Percentiles rank a stretch among this genome's conserved stretches.
These are phyloP conservation scores for Echiichthys vipera DNA, from an alignment of 2,797 vertebrate genomes.

Conservation along the genomic window DNA sequence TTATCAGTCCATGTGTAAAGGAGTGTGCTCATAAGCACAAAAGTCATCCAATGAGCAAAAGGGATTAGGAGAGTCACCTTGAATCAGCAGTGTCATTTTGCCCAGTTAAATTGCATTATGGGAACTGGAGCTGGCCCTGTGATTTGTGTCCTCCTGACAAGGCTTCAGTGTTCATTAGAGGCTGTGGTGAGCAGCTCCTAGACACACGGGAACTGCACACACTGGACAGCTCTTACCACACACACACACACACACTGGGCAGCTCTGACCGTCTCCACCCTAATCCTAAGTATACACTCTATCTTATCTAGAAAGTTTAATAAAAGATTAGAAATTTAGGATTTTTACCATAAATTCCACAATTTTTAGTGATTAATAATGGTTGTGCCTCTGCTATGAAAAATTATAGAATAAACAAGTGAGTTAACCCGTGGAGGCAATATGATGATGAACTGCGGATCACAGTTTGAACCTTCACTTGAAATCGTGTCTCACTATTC, in stretches of 20 bases:
- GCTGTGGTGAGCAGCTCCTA: conserved; percentile 69
- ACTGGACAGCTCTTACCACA: conserved; percentile 41
- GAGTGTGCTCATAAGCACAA: conserved; percentile 46
- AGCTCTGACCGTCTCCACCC: conserved; percentile 35
- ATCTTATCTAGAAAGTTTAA: not conserved
- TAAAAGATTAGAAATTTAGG: not conserved
- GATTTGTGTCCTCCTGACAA: conserved; percentile 83
- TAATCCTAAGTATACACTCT: not conserved
- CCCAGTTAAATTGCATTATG: conserved; percentile 81
- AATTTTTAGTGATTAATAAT: not conserved
- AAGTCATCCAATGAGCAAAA: conserved; percentile 69
- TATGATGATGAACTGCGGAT: conserved; percentile 27
- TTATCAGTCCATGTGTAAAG: conserved; percentile 46
- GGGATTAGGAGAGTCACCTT: conserved; percentile 81
- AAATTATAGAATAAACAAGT: not conserved
- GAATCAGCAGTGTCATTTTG: conserved; percentile 77
- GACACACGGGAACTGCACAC: conserved; percentile 59
- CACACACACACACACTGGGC: conserved; percentile 22
- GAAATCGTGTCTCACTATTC: conserved; percentile 51
- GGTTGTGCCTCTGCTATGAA: not conserved
- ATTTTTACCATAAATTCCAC: not conserved
- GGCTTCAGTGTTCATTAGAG: conserved; percentile 82
- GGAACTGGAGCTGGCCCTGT: conserved; percentile 73
- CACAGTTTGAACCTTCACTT: conserved; percentile 43
- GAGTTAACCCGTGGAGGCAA: conserved; percentile 4